phyloP scores from a whole-genome alignment of 2,888 invertebrate species.

The Drosophila vallismaia region DNA sequence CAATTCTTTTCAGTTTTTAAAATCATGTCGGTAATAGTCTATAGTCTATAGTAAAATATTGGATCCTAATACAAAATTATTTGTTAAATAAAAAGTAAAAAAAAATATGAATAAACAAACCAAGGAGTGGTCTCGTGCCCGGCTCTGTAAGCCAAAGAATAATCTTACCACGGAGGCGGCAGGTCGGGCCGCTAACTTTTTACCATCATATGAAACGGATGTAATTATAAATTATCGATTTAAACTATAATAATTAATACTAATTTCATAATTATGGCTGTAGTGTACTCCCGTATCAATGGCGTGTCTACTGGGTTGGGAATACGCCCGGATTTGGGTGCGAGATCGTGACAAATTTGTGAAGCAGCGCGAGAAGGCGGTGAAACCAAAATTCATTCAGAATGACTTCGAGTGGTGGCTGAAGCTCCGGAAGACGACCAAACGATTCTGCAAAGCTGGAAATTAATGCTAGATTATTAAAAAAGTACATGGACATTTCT shows the following conservation, averaged over 20 bases:
- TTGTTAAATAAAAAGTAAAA: background rate
- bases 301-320: constrained; percentile 55
- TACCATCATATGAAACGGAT: constrained; percentile 59
- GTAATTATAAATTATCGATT: constrained; percentile 44
- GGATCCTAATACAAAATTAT: background rate
- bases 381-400: constrained; percentile 54
- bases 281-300: constrained; percentile 45
- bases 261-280: too few species aligned
- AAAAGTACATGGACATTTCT: background rate
- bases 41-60: background rate
- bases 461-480: background rate
- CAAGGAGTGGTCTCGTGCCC: constrained; percentile 62
- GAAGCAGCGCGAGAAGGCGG: constrained; percentile 18
- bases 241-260: too few species aligned
- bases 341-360: constrained; percentile 57
- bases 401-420: constrained; percentile 75
- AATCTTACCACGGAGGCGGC: constrained; percentile 61
- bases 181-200: constrained; percentile 44
- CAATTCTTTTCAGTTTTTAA: background rate
- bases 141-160: constrained; percentile 58
- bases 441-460: constrained; percentile 50
- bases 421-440: constrained; percentile 56
- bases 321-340: constrained; percentile 69
- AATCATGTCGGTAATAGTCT: background rate
- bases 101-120: constrained; percentile 13